Conservation (phyloP, 2,797 vertebrate genomes). For the Peromyscus melanophrys region DNA sequence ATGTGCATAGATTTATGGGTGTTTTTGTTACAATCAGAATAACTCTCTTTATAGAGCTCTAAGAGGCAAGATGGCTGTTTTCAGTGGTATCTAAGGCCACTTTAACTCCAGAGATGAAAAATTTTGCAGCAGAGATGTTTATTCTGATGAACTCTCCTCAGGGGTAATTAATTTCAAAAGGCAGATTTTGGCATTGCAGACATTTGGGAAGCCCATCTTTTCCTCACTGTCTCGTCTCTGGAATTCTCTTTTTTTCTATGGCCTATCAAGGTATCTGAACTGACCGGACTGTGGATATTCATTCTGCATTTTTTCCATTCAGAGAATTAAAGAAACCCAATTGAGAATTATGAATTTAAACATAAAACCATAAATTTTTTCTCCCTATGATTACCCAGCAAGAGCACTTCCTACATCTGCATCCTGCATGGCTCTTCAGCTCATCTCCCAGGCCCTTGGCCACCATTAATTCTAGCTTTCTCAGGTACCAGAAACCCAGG, state of each 20-base stretch:
- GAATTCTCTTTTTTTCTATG: constrained; percentile 12
- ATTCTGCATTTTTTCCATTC: not conserved
- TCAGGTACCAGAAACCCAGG: not conserved
- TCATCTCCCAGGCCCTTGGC: too few relatives aligned
- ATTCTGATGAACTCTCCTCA: constrained; percentile 78
- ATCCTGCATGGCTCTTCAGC: not conserved
- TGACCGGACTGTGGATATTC: not conserved
- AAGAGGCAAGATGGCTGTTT: constrained; percentile 86
- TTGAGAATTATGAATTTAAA: not conserved
- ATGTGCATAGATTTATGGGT: constrained; percentile 93
- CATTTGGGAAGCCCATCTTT: constrained; percentile 56
- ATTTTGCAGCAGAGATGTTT: constrained; percentile 71
- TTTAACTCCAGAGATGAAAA: constrained; percentile 82
- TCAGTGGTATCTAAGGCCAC: constrained; percentile 75
- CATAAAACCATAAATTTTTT: not conserved
- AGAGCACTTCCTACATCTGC: too few relatives aligned
- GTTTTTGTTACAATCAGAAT: constrained; percentile 91
- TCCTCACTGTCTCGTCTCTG: not conserved
- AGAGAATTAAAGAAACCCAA: not conserved
- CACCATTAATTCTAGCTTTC: not conserved
- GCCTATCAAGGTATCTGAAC: constrained; percentile 41
- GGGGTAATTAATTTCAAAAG: constrained; percentile 80
- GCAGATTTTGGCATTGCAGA: constrained; percentile 71
- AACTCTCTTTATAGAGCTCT: constrained; percentile 88
- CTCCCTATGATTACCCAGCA: not conserved